Conservation (phyloP, 2,113 vertebrate species). For the Crotophaga sulcirostris region DNA sequence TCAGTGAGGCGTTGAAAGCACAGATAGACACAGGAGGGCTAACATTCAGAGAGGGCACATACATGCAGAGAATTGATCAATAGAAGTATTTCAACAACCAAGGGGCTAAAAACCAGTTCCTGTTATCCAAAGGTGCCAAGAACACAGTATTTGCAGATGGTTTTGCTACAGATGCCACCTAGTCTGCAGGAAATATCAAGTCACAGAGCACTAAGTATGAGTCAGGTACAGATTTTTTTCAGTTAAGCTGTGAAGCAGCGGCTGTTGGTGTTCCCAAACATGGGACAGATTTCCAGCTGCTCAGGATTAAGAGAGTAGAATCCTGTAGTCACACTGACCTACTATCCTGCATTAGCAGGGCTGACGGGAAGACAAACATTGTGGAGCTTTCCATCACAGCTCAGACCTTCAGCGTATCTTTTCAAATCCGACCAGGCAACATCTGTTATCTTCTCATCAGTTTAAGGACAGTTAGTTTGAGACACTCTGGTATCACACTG, state of each 20-base stretch:
- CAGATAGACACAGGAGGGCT: not conserved
- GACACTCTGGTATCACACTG: not conserved
- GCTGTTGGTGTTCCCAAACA: not conserved
- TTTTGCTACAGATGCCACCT: not conserved
- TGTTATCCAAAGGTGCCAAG: not conserved
- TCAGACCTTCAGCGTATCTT: not conserved
- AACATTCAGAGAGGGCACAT: not conserved
- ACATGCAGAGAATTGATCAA: not conserved
- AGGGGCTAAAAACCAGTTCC: not conserved
- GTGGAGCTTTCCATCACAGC: not conserved
- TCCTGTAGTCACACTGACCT: not conserved
- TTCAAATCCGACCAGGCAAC: not conserved
- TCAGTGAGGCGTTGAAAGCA: not conserved
- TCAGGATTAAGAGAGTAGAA: not conserved
- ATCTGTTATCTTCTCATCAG: not conserved
- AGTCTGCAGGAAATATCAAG: not conserved
- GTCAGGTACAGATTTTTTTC: not conserved
- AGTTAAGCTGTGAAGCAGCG: not conserved
- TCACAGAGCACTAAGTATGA: not conserved
- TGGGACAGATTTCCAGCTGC: not conserved
- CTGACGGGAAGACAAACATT: not conserved
- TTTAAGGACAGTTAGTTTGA: not conserved
- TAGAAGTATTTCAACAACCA: not conserved
- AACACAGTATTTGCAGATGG: not conserved
- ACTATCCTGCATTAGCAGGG: not conserved